Conservation (phyloP, 1,140 invertebrate species). For the Rhyzopertha dominica region DNA sequence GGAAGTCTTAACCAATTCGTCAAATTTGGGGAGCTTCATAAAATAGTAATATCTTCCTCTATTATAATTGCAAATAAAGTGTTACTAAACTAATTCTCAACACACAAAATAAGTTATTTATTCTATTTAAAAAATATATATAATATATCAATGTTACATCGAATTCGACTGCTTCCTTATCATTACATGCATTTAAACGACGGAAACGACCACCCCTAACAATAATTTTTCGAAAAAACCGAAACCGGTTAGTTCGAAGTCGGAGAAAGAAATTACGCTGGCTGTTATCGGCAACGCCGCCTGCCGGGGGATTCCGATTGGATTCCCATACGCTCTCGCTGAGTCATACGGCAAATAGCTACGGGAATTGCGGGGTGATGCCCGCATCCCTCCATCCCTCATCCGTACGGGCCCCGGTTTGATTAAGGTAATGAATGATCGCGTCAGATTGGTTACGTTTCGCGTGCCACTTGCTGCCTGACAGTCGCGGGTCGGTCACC, state of each 20-base stretch:
- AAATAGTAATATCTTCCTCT: no score
- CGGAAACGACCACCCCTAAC: background rate
- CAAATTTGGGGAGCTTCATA: no score
- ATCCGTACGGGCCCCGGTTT: constrained; percentile 21
- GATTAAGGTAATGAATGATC: constrained; percentile 42
- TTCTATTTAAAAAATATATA: constrained; percentile 1
- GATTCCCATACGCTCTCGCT: constrained; percentile 24
- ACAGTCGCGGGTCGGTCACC: constrained; percentile 11
- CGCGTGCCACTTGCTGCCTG: constrained; percentile 11
- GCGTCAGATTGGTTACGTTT: constrained; percentile 42
- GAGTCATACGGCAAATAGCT: constrained; percentile 36
- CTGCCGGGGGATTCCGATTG: constrained; percentile 26
- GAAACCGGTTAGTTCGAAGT: background rate
- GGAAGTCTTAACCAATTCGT: no score
- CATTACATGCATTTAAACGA: constrained; percentile 10
- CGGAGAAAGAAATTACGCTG: constrained; percentile 5
- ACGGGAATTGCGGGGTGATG: constrained; percentile 28
- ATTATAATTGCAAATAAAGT: no score
- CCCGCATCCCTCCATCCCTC: constrained; percentile 13
- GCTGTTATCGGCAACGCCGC: constrained; percentile 13
- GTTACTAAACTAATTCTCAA: no score
- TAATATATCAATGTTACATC: background rate
- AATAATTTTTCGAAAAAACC: constrained; percentile 5
- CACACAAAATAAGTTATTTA: constrained; percentile 4
- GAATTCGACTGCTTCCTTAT: background rate